Base-by-base conservation (phyloP, 2,113 vertebrate species). In the Orientallactaga bullata region DNA sequence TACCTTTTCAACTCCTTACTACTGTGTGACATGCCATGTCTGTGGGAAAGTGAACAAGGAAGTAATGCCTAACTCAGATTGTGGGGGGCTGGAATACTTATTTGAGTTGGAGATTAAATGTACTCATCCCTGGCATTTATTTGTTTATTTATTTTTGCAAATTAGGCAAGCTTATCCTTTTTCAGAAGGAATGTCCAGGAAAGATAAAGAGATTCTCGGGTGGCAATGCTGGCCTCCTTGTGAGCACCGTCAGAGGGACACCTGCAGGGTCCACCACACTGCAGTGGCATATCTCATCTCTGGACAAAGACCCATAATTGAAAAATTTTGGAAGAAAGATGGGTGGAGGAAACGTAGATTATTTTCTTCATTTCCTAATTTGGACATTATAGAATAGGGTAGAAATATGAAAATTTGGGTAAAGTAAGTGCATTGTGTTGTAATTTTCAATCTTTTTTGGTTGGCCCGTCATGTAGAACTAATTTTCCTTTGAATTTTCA, bases 241-340 rank as follows among this genome's bases (percentile, higher is more conserved):
- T 24, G 23, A 65, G 18, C 18, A 65, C 24, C 21, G 24, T 10
- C 23, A 26, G 63, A 68, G 58, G 11, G 6, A 80, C 3, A 51
- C 4, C 0, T 16, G 4, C 12, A 55, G 3, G 2, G 3, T 84
- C 47, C 72, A 24, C 15, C 18, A 47, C 0, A 5, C 5, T 23
- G 18, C 32, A 10, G 60, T 83, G 69, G 68, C 37, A 26, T 7
- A 18, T 26, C 10, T 72, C 82, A 68, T 20, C 72, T 88, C 32
- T 79, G 37, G 42, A 77, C 37, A 78, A 91, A 35, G 15, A 69
- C 61, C n/a, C 7, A 65, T 0, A 7, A 26, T 61, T 3, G 51
- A 91, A 66, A 42, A 26, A 61, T 60, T 47, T 32, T 88, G 21
- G 58, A 77, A 16, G 24, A 51, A 55, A 85, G 1, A 21, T 61